phyloP scores from a whole-genome alignment of 2,113 vertebrate genomes.

The Brachirus orientalis region DNA sequence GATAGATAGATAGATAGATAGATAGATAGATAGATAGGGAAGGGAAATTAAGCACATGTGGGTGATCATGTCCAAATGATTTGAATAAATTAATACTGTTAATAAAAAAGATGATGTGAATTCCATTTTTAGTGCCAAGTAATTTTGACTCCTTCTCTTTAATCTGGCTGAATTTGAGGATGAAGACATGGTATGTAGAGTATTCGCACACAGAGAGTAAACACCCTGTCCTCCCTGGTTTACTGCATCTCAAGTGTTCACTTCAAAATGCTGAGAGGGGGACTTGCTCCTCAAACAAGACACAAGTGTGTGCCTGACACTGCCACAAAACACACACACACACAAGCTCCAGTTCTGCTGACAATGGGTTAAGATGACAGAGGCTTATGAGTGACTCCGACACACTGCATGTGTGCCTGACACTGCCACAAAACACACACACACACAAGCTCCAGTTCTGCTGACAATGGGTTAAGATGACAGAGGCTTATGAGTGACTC shows the following conservation, averaged over 20 bases:
- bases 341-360: conserved; percentile 68
- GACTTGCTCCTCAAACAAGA: conserved; percentile 42
- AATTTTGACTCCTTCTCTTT: neutral
- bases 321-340: conserved; percentile 13
- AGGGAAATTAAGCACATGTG: too few relatives aligned
- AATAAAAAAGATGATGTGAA: too few relatives aligned
- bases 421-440: conserved; percentile 11
- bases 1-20: too few relatives aligned
- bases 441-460: conserved; percentile 57
- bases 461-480: conserved; percentile 80
- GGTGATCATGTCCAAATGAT: too few relatives aligned
- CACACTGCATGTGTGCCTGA: conserved; percentile 82
- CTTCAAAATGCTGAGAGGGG: conserved; percentile 66
- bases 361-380: conserved; percentile 79
- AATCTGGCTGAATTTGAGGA: neutral
- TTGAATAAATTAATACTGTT: too few relatives aligned
- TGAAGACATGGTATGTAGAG: neutral
- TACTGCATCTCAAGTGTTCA: conserved; percentile 49
- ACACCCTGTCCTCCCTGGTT: conserved; percentile 5
- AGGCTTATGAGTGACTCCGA: conserved; percentile 84
- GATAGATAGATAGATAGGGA: too few relatives aligned
- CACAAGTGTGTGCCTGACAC: conserved; percentile 52
- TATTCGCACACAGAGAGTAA: conserved; percentile 26
- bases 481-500: conserved; percentile 83
- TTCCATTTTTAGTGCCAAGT: too few relatives aligned